Evolutionary conservation across 2,113 vertebrate genomes (phyloP).

Genomic region (Phaethon lepturus): DNA sequence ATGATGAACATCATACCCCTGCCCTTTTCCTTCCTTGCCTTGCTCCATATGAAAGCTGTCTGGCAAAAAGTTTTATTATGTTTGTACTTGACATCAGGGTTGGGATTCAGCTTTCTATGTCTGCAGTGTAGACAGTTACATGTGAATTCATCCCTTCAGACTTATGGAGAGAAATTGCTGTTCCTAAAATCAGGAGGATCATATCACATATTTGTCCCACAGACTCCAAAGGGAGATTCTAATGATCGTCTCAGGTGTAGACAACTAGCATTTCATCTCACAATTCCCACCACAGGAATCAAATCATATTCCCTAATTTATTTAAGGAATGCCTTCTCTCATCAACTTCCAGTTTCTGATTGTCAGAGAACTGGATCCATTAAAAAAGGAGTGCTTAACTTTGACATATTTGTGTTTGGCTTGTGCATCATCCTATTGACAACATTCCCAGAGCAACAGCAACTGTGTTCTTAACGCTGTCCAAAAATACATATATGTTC

Average conservation of each 20-base stretch:
- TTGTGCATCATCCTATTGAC: not conserved
- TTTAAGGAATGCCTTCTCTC: not conserved
- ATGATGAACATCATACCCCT: not conserved
- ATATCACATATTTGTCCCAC: not conserved
- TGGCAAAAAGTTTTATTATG: not conserved
- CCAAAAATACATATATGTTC: not conserved
- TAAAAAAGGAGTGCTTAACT: not conserved
- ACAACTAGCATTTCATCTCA: not conserved
- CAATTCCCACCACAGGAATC: not conserved
- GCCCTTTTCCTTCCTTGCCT: not conserved
- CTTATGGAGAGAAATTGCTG: not conserved
- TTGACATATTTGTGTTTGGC: not conserved
- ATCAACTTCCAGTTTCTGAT: not conserved
- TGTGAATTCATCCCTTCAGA: not conserved
- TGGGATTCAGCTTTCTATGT: not conserved
- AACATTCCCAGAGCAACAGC: not conserved
- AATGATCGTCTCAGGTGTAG: not conserved
- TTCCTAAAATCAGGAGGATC: not conserved
- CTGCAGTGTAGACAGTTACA: not conserved
- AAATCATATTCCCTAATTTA: not conserved
- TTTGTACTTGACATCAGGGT: not conserved
- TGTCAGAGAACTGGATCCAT: not conserved
- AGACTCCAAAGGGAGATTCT: not conserved
- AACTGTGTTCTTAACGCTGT: not conserved
- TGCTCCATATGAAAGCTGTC: not conserved